Percentiles rank a stretch among this genome's conserved stretches.
These are phyloP conservation scores for Ariolimax columbianus DNA, from an alignment of 2,888 invertebrate genomes.

Conservation along the genomic window DNA sequence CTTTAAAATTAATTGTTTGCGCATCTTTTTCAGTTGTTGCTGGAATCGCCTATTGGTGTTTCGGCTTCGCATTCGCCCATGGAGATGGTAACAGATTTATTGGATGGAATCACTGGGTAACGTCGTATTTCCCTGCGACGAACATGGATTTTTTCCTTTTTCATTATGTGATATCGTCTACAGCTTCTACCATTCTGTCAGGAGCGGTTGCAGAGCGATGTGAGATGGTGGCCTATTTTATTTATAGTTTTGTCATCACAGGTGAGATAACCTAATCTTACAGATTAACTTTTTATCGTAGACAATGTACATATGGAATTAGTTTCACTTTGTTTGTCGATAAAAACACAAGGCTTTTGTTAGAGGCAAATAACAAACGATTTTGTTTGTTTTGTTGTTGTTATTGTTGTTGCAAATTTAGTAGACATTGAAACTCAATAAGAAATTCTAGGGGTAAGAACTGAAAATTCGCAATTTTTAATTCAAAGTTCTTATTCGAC, in stretches of 20 bases:
- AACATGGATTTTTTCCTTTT: slow-evolving; percentile 79
- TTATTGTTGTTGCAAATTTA: no score
- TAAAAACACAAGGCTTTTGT: no score
- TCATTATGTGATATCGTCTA: slow-evolving; percentile 82
- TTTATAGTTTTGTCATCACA: slow-evolving; percentile 81
- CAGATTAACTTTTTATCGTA: no score
- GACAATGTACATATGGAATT: no score
- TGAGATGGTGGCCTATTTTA: slow-evolving; percentile 81
- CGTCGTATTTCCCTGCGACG: slow-evolving; percentile 58
- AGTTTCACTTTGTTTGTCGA: no score
- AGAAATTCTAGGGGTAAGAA: no score
- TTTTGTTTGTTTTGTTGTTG: no score
- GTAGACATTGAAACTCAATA: no score
- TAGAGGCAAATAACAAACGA: no score
- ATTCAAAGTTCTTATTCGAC: no score
- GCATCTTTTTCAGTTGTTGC: slow-evolving; percentile 66
- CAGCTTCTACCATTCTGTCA: slow-evolving; percentile 81
- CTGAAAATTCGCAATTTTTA: no score
- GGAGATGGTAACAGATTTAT: slow-evolving; percentile 75
- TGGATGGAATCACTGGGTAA: slow-evolving; percentile 75
- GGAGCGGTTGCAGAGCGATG: slow-evolving; percentile 82
- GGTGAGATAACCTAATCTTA: slow-evolving; percentile 75
- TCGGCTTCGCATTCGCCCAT: slow-evolving; percentile 69
- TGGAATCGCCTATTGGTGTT: slow-evolving; percentile 67
- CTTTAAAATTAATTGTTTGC: no score